These are phyloP conservation scores for Andricus curvator DNA, from an alignment of 2,888 invertebrate species.

Conservation along the genomic window DNA sequence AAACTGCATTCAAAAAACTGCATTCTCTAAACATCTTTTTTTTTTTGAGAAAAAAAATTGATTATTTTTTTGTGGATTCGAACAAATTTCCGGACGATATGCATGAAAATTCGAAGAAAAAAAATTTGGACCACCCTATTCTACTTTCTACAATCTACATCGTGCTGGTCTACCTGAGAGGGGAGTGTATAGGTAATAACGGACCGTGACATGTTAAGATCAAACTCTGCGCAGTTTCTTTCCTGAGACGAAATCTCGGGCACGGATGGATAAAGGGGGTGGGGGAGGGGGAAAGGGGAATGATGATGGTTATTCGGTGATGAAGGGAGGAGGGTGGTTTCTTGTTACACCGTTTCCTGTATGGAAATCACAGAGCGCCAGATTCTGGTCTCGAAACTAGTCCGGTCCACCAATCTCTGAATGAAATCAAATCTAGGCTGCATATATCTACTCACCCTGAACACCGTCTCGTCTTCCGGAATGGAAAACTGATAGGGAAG, in stretches of 20 bases:
- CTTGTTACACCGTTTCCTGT: slow-evolving; percentile 76
- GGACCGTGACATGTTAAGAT: slow-evolving; percentile 28
- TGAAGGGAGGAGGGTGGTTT: slow-evolving; percentile 65
- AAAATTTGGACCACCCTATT: too few relatives aligned
- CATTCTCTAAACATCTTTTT: too few relatives aligned
- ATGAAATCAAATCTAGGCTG: slow-evolving; percentile 71
- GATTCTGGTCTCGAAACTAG: slow-evolving; percentile 29
- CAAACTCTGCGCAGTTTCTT: slow-evolving; percentile 15
- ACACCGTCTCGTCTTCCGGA: slow-evolving; percentile 27
- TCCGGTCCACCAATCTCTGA: slow-evolving; percentile 67
- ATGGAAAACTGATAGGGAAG: slow-evolving; percentile 9
- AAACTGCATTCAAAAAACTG: too few relatives aligned
- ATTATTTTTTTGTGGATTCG: too few relatives aligned
- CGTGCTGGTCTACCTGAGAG: background rate
- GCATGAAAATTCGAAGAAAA: too few relatives aligned
- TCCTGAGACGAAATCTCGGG: background rate
- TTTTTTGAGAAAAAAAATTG: too few relatives aligned
- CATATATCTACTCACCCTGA: background rate
- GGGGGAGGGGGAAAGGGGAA: background rate
- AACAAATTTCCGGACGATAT: too few relatives aligned
- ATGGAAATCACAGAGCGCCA: slow-evolving; percentile 71
- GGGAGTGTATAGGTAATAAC: slow-evolving; percentile 19
- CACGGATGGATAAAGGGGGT: background rate
- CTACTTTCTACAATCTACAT: background rate
- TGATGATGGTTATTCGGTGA: slow-evolving; percentile 17